Conservation (phyloP, 2,113 vertebrate species). For the Thryonomys swinderianus region DNA sequence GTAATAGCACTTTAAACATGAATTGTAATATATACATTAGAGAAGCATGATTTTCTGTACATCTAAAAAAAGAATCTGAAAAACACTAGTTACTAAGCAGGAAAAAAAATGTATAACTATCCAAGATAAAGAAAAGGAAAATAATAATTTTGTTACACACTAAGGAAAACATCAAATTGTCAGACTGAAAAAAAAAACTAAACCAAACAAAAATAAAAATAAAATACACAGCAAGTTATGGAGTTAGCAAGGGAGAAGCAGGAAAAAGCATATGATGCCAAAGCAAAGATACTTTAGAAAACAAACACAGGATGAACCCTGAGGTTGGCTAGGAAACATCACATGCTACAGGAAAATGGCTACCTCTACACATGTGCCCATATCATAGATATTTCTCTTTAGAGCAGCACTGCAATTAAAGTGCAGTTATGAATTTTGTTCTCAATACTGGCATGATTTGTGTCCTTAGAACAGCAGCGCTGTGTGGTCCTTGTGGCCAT, state of each 20-base stretch:
- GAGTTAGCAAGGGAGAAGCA: not conserved
- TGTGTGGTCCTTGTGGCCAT: not conserved
- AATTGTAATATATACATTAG: not conserved
- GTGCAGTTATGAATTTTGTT: not conserved
- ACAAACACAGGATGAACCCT: rapidly evolving
- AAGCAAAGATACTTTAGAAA: not conserved
- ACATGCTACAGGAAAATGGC: not conserved
- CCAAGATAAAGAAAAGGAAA: not conserved
- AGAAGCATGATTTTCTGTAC: not conserved
- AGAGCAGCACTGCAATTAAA: not conserved
- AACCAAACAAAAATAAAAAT: not conserved
- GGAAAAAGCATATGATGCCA: not conserved
- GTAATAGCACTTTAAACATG: not conserved
- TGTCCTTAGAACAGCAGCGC: not conserved
- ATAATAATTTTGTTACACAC: not conserved
- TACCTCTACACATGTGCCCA: not conserved
- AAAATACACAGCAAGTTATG: not conserved
- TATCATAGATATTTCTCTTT: not conserved
- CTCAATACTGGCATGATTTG: not conserved
- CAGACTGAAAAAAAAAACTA: not conserved
- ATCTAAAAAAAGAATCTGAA: not conserved
- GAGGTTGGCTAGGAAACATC: not conserved
- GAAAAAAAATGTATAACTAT: not conserved
- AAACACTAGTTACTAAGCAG: not conserved
- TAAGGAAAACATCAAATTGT: not conserved